phyloP scores from a whole-genome alignment of 2,113 vertebrate genomes.

The Muntiacus reevesi region DNA sequence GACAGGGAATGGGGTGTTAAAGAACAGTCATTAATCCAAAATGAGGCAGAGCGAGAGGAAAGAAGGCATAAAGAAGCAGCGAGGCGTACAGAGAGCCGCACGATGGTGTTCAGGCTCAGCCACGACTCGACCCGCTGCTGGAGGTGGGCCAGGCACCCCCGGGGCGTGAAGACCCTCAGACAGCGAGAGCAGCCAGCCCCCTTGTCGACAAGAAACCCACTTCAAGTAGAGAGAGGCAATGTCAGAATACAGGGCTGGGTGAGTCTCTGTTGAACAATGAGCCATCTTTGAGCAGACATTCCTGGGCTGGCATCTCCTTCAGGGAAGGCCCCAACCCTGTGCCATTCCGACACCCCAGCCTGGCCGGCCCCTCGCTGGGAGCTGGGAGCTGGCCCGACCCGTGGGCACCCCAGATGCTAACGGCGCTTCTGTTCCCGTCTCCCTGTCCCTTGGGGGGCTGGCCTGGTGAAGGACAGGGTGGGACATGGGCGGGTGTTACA shows the following conservation, averaged over 20 bases:
- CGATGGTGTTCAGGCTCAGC: rapidly evolving
- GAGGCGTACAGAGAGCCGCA: neutral
- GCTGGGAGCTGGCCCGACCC: too few species aligned
- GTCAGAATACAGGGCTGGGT: neutral
- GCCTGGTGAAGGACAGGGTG: neutral
- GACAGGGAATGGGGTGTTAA: neutral
- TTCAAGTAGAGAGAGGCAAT: neutral
- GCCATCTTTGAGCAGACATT: neutral
- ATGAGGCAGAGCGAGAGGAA: neutral
- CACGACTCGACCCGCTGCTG: rapidly evolving
- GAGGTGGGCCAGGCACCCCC: neutral
- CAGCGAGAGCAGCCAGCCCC: neutral
- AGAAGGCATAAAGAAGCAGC: neutral
- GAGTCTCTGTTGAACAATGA: rapidly evolving
- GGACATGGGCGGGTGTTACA: neutral
- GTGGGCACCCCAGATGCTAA: neutral
- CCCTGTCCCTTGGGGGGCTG: rapidly evolving
- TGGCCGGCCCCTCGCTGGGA: rapidly evolving
- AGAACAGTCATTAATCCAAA: neutral
- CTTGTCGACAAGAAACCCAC: neutral
- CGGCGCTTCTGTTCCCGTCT: neutral
- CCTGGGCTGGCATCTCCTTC: neutral
- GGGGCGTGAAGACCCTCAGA: neutral
- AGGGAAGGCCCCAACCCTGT: neutral
- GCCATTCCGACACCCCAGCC: neutral